Evolutionary conservation across 2,797 vertebrate genomes (phyloP), one percentile per base, ranked within the genome.

Genomic region (Lateolabrax maculatus): DNA sequence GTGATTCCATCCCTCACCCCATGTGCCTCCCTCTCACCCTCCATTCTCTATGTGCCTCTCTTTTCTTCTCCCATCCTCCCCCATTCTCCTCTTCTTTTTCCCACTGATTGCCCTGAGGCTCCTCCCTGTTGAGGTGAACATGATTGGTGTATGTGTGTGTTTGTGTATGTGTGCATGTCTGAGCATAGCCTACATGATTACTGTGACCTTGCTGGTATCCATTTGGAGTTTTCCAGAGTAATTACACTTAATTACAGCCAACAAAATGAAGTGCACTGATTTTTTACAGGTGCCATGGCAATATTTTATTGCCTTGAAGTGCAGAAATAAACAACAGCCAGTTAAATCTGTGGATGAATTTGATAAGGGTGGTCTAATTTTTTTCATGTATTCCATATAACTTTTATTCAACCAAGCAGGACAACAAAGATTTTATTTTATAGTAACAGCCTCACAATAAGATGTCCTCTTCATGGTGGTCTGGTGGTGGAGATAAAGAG

Each of bases 201-300:
- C 90, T 79, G 46, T 90, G 90, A 93, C 93, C 89, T 93, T 92
- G 89, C 81, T 90, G 81, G 60, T 84, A 83, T 87, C 88, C 77
- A 80, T 90, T 81, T 76, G 60, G 78, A 79, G 81, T 86, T 90
- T 87, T 85, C 44, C 52, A 51, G 63, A 62, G 77, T 92, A 89
- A 92, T 91, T 82, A 86, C 75, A 73, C 53, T 80, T 87, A 82
- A 87, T 81, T 81, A 89, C 58, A 77, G 79, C 52, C 13, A 77
- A 75, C 70, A 75, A 41, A 84, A 85, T 66, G 11, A 67, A 75
- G 55, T 53, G 77, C 79, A 71, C 44, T 48, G 48, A 55, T 84
- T 60, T 77, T 89, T 77, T 63, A 83, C 65, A 86, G 81, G 71
- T 86, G 71, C 75, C 56, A 71, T 73, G 43, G 75, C 29, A 57